Conservation (phyloP, 2,113 vertebrate genomes). For the Sardina pilchardus region DNA sequence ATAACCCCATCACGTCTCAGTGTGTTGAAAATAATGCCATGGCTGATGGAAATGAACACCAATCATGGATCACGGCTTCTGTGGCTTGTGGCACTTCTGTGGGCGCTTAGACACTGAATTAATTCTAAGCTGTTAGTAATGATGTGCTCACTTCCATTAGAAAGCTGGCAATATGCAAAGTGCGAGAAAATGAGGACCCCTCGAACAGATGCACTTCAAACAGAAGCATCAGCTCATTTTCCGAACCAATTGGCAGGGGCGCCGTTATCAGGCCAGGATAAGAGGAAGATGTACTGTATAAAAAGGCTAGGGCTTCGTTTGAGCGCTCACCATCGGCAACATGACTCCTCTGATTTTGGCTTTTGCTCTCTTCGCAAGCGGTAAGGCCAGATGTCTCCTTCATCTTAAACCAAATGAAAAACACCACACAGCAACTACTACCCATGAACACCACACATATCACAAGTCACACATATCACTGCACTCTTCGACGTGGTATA, state of each 20-base stretch:
- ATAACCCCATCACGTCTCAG: not conserved
- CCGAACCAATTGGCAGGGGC: not conserved
- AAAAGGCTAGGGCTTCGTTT: not conserved
- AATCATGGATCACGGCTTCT: not conserved
- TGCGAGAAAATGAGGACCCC: not conserved
- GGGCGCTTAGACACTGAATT: not conserved
- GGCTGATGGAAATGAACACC: not conserved
- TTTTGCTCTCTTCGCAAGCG: conserved; percentile 6
- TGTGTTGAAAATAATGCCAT: not conserved
- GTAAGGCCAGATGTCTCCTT: not conserved
- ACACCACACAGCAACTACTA: not conserved
- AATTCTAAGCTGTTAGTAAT: not conserved
- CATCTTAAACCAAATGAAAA: not conserved
- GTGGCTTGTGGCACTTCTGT: not conserved
- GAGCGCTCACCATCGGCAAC: not conserved
- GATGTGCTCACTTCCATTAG: not conserved
- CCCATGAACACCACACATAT: not conserved
- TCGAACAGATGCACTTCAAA: conserved; percentile 4
- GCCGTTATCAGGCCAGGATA: not conserved
- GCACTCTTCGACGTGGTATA: not conserved
- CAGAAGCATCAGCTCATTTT: not conserved
- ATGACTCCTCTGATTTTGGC: conserved; percentile 10
- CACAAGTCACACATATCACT: not conserved
- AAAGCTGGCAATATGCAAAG: conserved; percentile 11
- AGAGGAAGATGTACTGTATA: not conserved